phyloP scores from a whole-genome alignment of 2,797 vertebrate species.

The Aphelocoma californica region DNA sequence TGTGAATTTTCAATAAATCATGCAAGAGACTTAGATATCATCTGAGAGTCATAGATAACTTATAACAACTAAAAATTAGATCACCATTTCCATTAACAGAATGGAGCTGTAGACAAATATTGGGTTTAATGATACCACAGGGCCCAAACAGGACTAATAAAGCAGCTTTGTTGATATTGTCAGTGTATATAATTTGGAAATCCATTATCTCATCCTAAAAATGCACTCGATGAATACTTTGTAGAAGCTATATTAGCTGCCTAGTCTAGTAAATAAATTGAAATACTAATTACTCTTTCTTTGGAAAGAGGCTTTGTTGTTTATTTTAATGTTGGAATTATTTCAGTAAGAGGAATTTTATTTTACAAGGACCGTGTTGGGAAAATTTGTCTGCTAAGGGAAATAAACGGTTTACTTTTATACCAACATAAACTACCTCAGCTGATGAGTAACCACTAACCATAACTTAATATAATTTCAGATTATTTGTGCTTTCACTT shows the following conservation, averaged over 20 bases:
- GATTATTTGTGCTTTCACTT: slow-evolving; percentile 36
- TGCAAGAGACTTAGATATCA: neutral
- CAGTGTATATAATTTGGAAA: neutral
- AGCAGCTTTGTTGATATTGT: neutral
- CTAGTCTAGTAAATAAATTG: neutral
- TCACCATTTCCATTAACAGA: neutral
- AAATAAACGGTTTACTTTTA: neutral
- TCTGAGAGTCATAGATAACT: neutral
- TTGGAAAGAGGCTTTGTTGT: neutral
- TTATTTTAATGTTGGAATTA: neutral
- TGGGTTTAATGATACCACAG: neutral
- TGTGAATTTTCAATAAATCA: neutral
- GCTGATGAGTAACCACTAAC: slow-evolving; percentile 16
- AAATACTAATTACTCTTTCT: slow-evolving; percentile 2
- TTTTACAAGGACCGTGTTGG: neutral
- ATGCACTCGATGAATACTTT: neutral
- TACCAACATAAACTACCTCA: neutral
- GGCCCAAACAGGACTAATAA: neutral
- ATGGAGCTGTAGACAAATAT: neutral
- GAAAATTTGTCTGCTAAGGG: neutral
- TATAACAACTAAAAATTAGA: neutral
- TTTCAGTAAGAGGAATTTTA: neutral
- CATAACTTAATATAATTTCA: slow-evolving; percentile 23
- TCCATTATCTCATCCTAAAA: neutral
- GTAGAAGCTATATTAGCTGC: neutral